Evolutionary conservation across 2,113 vertebrate species (phyloP).

Genomic region (Sinosuthora webbiana): DNA sequence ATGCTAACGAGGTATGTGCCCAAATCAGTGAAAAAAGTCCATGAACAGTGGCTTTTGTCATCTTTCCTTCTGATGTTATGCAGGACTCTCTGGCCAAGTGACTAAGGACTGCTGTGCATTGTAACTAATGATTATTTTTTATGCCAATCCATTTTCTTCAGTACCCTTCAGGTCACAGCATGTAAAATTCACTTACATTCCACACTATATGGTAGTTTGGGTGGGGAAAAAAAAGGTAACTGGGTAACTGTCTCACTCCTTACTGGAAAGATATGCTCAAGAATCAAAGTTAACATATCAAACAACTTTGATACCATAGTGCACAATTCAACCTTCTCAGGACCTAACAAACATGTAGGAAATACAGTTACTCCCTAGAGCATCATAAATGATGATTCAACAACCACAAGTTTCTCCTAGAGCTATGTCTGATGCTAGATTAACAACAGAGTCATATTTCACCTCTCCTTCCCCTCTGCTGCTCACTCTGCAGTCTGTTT

Average conservation of each 20-base stretch:
- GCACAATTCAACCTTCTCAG: not conserved
- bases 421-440: not conserved
- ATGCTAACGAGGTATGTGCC: not conserved
- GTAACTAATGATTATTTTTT: not conserved
- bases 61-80: not conserved
- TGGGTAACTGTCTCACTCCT: not conserved
- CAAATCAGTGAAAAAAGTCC: not conserved
- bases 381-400: not conserved
- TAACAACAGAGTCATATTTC: not conserved
- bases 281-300: not conserved
- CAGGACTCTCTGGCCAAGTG: not conserved
- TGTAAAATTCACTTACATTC: not conserved
- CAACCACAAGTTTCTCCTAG: not conserved
- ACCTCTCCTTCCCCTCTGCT: not conserved
- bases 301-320: not conserved
- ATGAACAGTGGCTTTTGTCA: not conserved
- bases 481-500: not conserved
- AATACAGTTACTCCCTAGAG: not conserved
- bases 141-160: not conserved
- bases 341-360: not conserved
- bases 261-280: not conserved
- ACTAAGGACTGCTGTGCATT: not conserved
- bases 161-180: not conserved
- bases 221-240: rapidly evolving
- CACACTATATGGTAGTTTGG: not conserved